Conservation (phyloP, 2,888 invertebrate species). For the Lithophane semibrunnea region DNA sequence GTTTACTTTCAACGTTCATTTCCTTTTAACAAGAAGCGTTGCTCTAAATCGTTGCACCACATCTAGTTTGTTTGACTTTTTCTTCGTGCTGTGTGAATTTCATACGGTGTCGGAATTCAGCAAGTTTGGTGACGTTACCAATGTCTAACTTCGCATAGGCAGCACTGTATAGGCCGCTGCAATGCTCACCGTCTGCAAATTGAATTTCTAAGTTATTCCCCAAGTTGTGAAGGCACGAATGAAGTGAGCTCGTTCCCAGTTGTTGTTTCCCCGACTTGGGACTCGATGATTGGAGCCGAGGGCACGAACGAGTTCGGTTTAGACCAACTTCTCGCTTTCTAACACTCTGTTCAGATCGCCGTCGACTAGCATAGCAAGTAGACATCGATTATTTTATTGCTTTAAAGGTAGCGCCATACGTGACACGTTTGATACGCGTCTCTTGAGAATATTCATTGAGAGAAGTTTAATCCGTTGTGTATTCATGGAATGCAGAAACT, state of each 20-base stretch:
- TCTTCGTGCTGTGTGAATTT: conserved; percentile 62
- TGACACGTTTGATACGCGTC: conserved; percentile 30
- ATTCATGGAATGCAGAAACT: conserved; percentile 38
- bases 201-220: conserved; percentile 88
- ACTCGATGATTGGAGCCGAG: conserved; percentile 79
- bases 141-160: conserved; percentile 75
- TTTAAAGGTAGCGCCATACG: conserved; percentile 43
- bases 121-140: conserved; percentile 72
- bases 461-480: conserved; percentile 25
- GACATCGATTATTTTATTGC: conserved; percentile 62
- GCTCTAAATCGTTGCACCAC: conserved; percentile 39
- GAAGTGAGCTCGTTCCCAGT: conserved; percentile 84
- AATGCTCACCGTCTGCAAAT: conserved; percentile 82
- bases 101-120: conserved; percentile 64
- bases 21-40: conserved; percentile 43
- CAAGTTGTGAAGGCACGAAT: conserved; percentile 84
- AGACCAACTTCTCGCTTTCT: conserved; percentile 66
- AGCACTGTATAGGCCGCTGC: conserved; percentile 72
- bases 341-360: conserved; percentile 60
- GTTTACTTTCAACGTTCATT: conserved; percentile 59
- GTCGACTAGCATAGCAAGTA: conserved; percentile 52
- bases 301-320: conserved; percentile 72
- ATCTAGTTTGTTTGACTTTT: conserved; percentile 64
- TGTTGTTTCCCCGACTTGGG: conserved; percentile 80
- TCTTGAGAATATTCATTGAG: conserved; percentile 15